Base-by-base conservation (phyloP, 2,113 vertebrate species). In the Elephantulus edwardii region DNA sequence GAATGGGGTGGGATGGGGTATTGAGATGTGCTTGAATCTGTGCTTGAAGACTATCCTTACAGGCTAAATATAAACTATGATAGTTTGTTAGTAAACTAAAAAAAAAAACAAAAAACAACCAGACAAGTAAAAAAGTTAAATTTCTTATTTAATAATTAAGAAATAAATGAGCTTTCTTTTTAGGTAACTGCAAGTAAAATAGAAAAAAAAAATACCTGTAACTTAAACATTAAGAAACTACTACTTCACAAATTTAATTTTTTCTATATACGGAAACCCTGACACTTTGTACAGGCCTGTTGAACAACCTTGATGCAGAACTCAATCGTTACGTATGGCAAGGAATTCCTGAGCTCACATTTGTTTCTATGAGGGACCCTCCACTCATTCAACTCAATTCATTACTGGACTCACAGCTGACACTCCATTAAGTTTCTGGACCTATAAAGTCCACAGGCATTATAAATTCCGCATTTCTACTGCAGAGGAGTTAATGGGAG, bases 51-150 rank as follows among this genome's bases (percentile, higher is more conserved):
- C 58, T 52, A 92, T 28, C 17, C 30, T 92, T 62, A 81, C 24
- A 88, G 5, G 28, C 8, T 44, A 91, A 93, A 70, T 6, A 85
- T 42, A 93, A 76, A 89, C 83, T 13, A 91, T 22, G 54, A 54
- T 19, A 83, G 26, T 91, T 56, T 50, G 19, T 54, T 66, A 92
- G 26, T 64, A 87, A 74, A 44, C 52, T 91, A 85, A 40, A 66
- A 84, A 78, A 30, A 58, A 87, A 74, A 44, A 50, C 89, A 85
- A 40, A 66, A 84, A 78, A 30, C 16, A 50, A 50, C 88, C 14
- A 13, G 19, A 2, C 16, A 83, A 84, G 60, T 68, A 52, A 62
- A 30, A 74, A 88, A 60, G 72, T n/a, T 68, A 83, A 80, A 11
- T 46, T 20, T 70, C 50, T 52, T 28, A 64, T 58, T 91, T 6